Evolutionary conservation across 2,797 vertebrate genomes (phyloP).

Genomic region (Chiroxiphia lanceolata): DNA sequence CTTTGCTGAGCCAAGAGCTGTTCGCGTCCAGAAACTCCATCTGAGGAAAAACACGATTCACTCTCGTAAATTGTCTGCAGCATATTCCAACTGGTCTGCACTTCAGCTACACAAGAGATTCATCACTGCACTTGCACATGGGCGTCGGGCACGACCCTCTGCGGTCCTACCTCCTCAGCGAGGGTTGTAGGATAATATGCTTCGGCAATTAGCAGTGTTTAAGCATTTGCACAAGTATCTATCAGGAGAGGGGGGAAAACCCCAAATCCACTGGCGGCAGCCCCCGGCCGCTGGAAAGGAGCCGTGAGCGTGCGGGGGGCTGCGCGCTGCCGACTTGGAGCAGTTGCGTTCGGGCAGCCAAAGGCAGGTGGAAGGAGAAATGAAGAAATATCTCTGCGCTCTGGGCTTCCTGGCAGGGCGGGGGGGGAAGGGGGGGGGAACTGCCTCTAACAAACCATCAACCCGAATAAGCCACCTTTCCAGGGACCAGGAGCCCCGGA

Average conservation of each 20-base stretch:
- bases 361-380: slow-evolving; percentile 75
- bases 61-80: slow-evolving; percentile 99
- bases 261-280: not conserved
- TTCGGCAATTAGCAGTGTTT: slow-evolving; percentile 63
- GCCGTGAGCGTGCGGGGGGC: not conserved
- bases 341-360: slow-evolving; percentile 64
- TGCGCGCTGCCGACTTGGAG: not conserved
- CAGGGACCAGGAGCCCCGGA: slow-evolving; percentile 7
- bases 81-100: slow-evolving; percentile 93
- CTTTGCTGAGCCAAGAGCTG: slow-evolving; percentile 85
- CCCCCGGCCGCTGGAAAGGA: not conserved
- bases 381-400: slow-evolving; percentile 59
- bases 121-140: slow-evolving; percentile 76
- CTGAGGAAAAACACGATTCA: slow-evolving; percentile 97
- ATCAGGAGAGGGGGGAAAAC: not conserved
- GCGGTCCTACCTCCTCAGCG: slow-evolving; percentile 73
- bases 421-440: not conserved
- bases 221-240: slow-evolving; percentile 20
- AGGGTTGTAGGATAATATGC: slow-evolving; percentile 53
- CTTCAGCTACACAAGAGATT: slow-evolving; percentile 85
- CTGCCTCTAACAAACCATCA: slow-evolving; percentile 54
- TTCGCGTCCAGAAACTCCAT: slow-evolving; percentile 89
- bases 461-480: slow-evolving; percentile 56
- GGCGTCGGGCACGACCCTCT: slow-evolving; percentile 67
- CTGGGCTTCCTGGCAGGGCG: slow-evolving; percentile 48